Base-by-base conservation (phyloP, 2,888 invertebrate genomes). In the Sinohyriopsis cumingii region DNA sequence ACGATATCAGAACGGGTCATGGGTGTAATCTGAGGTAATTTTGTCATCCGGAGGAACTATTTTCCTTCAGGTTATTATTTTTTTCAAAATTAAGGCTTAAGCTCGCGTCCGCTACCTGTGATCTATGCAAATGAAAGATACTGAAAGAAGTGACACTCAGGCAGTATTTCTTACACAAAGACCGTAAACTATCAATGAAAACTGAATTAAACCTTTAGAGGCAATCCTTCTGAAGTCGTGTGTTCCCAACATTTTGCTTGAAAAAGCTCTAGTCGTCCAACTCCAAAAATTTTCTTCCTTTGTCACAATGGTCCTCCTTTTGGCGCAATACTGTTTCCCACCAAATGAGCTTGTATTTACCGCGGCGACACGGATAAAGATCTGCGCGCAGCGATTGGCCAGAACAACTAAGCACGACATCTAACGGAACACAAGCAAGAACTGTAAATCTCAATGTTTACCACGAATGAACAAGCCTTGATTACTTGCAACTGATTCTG, bases 281-380 rank as follows among this genome's bases (percentile, higher is more conserved):
- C 63, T 69, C 77, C 74, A 63, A 65, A 81, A 76, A 75, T 67
- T 59, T 64, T 59, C 66, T 76, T 66, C 33, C 19, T 65, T 66
- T 57, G 63, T 62, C 65, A 65, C 73, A 69, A 65, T 67, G 22
- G 25, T 53, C 24, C 9, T 60, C 33, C 22, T 68, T 54, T 64
- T 73, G 72, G 75, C 76, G 75, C 75, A 64, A 59, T n/a, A 20
- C 24, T 68, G 72, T 64, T 75, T 80, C 80, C 78, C 78, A 77
- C 77, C 78, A 77, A 80, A 80, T 74, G 74, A 68, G 1, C 0
- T 81, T 69, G 75, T 78, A 80, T 76, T 75, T 68, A 67, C 79
- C 82, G 82, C 82, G 78, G 77, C 74, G 68, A 59, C 25, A 59
- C 59, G 59, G 59, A 28, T 67, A 65, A 68, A 66, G 59, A 22